phyloP scores from a whole-genome alignment of 2,888 invertebrate genomes.

The Meloe dianella region DNA sequence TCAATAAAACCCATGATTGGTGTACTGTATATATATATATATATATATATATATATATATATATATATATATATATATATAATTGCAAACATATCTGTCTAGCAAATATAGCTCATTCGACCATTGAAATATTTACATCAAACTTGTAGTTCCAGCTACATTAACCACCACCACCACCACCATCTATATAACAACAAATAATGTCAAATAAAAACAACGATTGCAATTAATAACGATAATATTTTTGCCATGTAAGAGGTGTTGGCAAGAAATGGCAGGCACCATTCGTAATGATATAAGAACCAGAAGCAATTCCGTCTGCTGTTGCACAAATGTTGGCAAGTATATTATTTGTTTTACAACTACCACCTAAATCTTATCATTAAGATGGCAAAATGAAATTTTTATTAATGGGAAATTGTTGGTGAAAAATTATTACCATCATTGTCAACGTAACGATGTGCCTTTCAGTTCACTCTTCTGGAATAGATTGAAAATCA shows the following conservation, averaged over 20 bases:
- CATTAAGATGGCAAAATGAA: no score
- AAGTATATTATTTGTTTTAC: no score
- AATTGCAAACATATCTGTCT: neutral
- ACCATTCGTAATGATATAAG: no score
- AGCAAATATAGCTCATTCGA: neutral
- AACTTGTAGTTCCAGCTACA: neutral
- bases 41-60: neutral
- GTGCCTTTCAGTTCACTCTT: neutral
- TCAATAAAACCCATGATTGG: conserved; percentile 9
- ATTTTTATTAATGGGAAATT: neutral
- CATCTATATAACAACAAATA: neutral
- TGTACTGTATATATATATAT: no score
- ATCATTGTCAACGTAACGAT: neutral
- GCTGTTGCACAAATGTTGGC: no score
- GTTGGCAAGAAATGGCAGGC: no score
- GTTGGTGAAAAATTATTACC: neutral
- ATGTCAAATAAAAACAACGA: neutral
- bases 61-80: neutral
- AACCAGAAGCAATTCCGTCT: no score
- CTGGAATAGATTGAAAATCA: conserved; percentile 6
- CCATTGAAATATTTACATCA: neutral
- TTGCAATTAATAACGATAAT: no score
- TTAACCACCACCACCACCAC: neutral
- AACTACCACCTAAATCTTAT: no score
- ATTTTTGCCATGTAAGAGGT: no score